phyloP scores from a whole-genome alignment of 2,113 vertebrate genomes.

The Salvelinus fontinalis region DNA sequence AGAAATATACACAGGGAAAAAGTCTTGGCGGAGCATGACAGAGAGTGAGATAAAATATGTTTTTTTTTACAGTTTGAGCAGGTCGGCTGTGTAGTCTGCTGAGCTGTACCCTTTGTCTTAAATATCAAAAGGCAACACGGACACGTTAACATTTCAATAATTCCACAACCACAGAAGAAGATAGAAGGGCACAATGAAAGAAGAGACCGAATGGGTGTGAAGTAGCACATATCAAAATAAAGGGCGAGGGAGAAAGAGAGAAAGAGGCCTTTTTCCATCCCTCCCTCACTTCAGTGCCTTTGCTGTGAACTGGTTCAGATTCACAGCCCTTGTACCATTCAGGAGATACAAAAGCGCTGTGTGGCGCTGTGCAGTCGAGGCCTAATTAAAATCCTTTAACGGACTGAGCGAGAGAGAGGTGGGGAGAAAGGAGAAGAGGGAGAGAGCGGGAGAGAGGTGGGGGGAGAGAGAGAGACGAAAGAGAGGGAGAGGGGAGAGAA shows the following conservation, averaged over 20 bases:
- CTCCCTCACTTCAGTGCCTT: background rate
- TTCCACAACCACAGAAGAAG: conserved; percentile 85
- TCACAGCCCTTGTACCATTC: conserved; percentile 77
- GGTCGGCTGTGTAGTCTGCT: conserved; percentile 66
- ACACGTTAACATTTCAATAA: conserved; percentile 97
- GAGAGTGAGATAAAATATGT: conserved; percentile 76
- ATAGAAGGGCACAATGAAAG: conserved; percentile 70
- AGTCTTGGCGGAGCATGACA: conserved; percentile 66
- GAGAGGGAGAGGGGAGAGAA: conserved; percentile 58
- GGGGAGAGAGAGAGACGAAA: conserved; percentile 47
- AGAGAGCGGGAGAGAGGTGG: conserved; percentile 62
- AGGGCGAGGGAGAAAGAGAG: background rate
- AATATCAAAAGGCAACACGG: conserved; percentile 96
- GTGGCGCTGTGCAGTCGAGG: conserved; percentile 78
- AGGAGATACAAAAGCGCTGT: conserved; percentile 75
- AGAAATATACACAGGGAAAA: conserved; percentile 65
- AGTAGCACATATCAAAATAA: conserved; percentile 79
- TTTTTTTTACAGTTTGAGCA: conserved; percentile 82
- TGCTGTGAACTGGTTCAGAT: conserved; percentile 30
- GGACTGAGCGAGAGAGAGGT: conserved; percentile 55
- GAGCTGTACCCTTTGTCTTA: conserved; percentile 95
- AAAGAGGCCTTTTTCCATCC: background rate
- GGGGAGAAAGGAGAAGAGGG: conserved; percentile 29
- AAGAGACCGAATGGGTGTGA: conserved; percentile 78
- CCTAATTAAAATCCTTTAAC: conserved; percentile 89